Evolutionary conservation across 2,113 vertebrate species (phyloP), one percentile per base, ranked within the genome.

Genomic region (Cynopterus brachyotis): DNA sequence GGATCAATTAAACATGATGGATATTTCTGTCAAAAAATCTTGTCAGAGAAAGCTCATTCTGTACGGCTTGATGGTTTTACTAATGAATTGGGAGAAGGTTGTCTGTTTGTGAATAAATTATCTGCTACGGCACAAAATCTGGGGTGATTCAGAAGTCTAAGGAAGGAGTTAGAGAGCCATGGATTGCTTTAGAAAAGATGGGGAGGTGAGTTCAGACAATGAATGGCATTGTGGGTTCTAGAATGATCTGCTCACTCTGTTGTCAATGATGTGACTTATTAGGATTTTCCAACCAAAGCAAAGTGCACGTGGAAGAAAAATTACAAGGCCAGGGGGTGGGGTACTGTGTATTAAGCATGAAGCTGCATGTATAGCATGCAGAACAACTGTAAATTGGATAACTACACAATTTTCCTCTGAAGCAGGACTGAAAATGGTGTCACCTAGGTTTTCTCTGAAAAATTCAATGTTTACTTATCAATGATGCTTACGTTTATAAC

Each of bases 11-110:
- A 76, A 89, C 9, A 83, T 40, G 62, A 85, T 70, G 24, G n/a
- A 40, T 83, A 90, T 53, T 85, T 76, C 20, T 92, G 79, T 76
- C 78, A 84, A 92, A 89, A 93, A 55, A 67, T n/a, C n/a, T 70
- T 40, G 26, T 73, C 59, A 80, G n/a, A 26, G 26, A 40, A 93
- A 82, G 57, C 20, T 59, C 28, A 85, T 59, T 89, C 53, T 60
- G 2, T 66, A 57, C 73, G 47, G 45, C 30, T 89, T 67, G 35
- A 59, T 89, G 59, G 9, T 30, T 78, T 90, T 82, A 82, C 95
- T 83, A 40, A 17, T 66, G 57, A n/a, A 62, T 45, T 75, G 30
- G 60, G 28, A 45, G 55, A 79, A 79, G 16, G 1, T 64, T 81
- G 13, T 57, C 50, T 79, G 3, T 72, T 94, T 69, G 45, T 59